These are phyloP conservation scores for Luidia sarsii DNA, from an alignment of 53 echinoderm and acorn worm genomes.

Conservation along the genomic window DNA sequence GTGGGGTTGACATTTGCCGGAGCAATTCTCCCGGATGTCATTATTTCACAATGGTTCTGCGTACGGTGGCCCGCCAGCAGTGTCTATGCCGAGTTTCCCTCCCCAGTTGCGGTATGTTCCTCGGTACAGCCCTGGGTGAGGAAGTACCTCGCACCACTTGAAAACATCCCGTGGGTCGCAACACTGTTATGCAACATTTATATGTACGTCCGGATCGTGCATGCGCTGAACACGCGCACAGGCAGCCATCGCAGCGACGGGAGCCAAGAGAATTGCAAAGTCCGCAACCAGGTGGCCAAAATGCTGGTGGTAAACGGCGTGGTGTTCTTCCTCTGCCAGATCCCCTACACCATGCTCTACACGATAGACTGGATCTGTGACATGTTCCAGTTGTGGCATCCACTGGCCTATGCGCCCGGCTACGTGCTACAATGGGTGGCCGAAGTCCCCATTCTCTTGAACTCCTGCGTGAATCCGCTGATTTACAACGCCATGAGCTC, in stretches of 20 bases:
- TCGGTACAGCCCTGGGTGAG: background rate
- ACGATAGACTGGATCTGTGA: background rate
- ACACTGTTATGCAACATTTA: background rate
- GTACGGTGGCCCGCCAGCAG: constrained; percentile 1
- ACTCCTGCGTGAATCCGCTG: constrained; percentile 4
- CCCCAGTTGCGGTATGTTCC: background rate
- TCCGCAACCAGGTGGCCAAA: constrained; percentile 18
- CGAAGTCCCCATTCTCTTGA: background rate
- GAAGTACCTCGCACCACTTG: background rate
- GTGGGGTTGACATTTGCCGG: background rate
- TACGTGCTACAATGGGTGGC: background rate
- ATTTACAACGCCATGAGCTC: no score
- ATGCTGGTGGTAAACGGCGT: constrained; percentile 27
- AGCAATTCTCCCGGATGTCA: background rate
- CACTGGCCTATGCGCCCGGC: background rate
- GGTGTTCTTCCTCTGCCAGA: constrained; percentile 27
- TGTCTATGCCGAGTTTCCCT: background rate
- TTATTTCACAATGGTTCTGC: no score
- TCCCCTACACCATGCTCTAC: background rate
- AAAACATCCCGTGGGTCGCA: constrained; percentile 1
- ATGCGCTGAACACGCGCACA: background rate
- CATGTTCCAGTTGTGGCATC: background rate
- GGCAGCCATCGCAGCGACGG: background rate
- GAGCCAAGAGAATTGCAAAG: background rate
- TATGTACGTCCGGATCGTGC: constrained; percentile 10